phyloP scores from a whole-genome alignment of 2,797 vertebrate species.

The Florisuga fusca region DNA sequence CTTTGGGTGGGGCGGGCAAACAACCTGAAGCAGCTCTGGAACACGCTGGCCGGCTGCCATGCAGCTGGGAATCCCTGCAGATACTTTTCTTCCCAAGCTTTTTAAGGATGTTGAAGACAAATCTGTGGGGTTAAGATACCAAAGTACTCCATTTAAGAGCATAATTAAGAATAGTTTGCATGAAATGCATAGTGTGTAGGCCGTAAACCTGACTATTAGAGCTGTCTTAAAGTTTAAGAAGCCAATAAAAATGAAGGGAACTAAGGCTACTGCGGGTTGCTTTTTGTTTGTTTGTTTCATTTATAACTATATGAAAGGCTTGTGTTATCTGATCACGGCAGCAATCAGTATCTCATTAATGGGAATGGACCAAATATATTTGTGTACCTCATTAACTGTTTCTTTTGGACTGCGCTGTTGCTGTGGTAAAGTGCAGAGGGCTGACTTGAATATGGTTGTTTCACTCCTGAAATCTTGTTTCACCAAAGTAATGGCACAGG shows the following conservation, averaged over 20 bases:
- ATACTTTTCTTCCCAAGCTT: constrained; percentile 45
- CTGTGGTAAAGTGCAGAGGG: background rate
- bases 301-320: background rate
- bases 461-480: background rate
- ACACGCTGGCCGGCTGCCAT: constrained; percentile 51
- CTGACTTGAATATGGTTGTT: background rate
- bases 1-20: constrained; percentile 17
- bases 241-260: background rate
- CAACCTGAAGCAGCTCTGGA: constrained; percentile 36
- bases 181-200: fast-evolving
- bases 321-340: fast-evolving
- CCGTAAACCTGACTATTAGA: constrained; percentile 17
- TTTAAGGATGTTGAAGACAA: constrained; percentile 8
- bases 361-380: background rate
- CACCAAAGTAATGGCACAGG: background rate
- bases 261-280: background rate
- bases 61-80: constrained; percentile 68
- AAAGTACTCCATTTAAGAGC: constrained; percentile 19
- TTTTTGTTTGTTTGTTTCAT: background rate
- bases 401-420: background rate
- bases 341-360: background rate
- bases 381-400: background rate
- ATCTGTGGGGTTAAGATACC: constrained; percentile 50
- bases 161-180: constrained; percentile 2
- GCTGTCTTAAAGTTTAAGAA: background rate